Evolutionary conservation across 2,797 vertebrate genomes (phyloP).

Genomic region (Amniataba percoides): DNA sequence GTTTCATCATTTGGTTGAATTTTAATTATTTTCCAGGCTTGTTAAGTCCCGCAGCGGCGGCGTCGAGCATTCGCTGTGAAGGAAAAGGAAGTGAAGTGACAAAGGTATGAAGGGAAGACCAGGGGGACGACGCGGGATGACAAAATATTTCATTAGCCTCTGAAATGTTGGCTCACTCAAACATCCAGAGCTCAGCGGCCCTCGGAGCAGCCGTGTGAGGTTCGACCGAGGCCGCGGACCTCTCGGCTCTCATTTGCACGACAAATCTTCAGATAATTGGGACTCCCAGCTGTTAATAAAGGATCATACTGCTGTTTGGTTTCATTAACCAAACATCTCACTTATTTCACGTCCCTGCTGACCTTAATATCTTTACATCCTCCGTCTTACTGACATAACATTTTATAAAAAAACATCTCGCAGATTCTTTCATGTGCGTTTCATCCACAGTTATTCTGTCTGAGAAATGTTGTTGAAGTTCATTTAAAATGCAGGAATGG

Average conservation of each 20-base stretch:
- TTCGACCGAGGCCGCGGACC: slow-evolving; percentile 12
- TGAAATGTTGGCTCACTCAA: slow-evolving; percentile 71
- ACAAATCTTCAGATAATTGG: slow-evolving; percentile 47
- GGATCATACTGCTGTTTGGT: background rate
- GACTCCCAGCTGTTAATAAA: slow-evolving; percentile 22
- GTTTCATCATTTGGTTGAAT: slow-evolving; percentile 83
- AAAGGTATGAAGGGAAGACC: slow-evolving; percentile 65
- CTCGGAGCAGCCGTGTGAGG: slow-evolving; percentile 10
- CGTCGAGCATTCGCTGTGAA: slow-evolving; percentile 58
- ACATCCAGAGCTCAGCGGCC: slow-evolving; percentile 42
- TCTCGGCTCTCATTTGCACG: slow-evolving; percentile 26
- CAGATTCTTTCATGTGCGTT: background rate
- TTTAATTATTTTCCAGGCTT: slow-evolving; percentile 80
- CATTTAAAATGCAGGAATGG: background rate
- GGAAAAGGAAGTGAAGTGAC: slow-evolving; percentile 69
- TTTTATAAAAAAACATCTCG: background rate
- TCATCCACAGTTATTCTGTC: background rate
- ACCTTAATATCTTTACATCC: background rate
- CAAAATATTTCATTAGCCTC: slow-evolving; percentile 78
- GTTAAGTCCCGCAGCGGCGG: slow-evolving; percentile 65
- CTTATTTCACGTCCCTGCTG: background rate
- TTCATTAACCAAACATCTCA: slow-evolving; percentile 26
- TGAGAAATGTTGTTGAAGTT: background rate
- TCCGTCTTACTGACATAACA: background rate
- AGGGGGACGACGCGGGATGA: slow-evolving; percentile 58